Conservation (phyloP, 1,140 invertebrate genomes). For the Brachionus manjavacas region DNA sequence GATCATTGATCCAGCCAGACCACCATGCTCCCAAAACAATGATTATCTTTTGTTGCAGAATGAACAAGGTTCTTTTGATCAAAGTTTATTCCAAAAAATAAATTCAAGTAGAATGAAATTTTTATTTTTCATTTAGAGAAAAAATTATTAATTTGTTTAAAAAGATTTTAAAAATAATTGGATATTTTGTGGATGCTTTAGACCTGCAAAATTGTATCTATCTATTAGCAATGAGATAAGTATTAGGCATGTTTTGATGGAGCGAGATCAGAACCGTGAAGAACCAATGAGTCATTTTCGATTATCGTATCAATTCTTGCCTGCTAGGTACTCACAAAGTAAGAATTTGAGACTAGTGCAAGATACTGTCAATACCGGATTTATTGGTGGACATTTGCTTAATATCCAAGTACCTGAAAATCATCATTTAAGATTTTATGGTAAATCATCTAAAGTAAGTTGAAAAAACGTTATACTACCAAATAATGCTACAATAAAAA, state of each 20-base stretch:
- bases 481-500: too few relatives aligned
- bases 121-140: not conserved
- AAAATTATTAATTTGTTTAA: not conserved
- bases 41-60: conserved; percentile 19
- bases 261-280: not conserved
- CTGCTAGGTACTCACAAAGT: not conserved
- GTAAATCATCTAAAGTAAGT: conserved; percentile 6
- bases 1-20: not conserved
- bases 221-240: not conserved
- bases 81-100: not conserved
- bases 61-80: not conserved
- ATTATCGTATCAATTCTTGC: not conserved
- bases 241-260: not conserved
- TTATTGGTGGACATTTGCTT: conserved; percentile 20
- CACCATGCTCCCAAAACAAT: conserved; percentile 8
- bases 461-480: too few relatives aligned
- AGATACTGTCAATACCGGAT: not conserved
- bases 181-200: conserved; percentile 13
- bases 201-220: not conserved
- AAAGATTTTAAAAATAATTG: not conserved
- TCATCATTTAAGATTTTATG: conserved; percentile 1
- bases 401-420: conserved; percentile 6
- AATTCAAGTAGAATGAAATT: not conserved
- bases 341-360: conserved; percentile 20
- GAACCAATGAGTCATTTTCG: not conserved